These are phyloP conservation scores for Chrysocyon brachyurus DNA, from an alignment of 2,797 vertebrate genomes.

Conservation along the genomic window DNA sequence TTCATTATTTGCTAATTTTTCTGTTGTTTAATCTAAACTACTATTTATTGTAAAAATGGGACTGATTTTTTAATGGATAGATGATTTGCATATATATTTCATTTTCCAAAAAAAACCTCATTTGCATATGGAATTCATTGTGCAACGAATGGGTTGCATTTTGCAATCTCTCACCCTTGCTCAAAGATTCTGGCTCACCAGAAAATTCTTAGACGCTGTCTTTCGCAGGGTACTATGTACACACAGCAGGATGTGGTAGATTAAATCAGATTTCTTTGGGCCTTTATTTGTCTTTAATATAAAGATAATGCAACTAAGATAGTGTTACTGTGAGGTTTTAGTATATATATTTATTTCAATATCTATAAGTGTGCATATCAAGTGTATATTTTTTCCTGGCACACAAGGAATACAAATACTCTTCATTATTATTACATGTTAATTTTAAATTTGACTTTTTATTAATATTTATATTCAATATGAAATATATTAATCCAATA, in stretches of 20 bases:
- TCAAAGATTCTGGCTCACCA: neutral
- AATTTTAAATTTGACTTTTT: neutral
- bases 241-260: neutral
- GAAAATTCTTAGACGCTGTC: neutral
- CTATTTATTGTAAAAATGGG: neutral
- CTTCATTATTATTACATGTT: neutral
- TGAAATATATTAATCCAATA: neutral
- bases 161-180: neutral
- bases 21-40: neutral
- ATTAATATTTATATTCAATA: neutral
- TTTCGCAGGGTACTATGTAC: neutral
- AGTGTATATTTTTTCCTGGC: neutral
- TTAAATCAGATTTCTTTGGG: neutral
- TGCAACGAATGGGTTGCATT: neutral
- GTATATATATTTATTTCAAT: slow-evolving; percentile 37
- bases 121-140: neutral
- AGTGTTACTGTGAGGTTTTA: neutral
- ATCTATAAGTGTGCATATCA: too few species aligned
- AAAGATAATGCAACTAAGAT: neutral
- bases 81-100: neutral
- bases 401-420: neutral
- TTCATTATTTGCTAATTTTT: neutral
- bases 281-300: neutral
- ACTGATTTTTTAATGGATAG: neutral
- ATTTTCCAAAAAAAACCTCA: neutral